Base-by-base conservation (phyloP, 2,113 vertebrate genomes). In the Aythya baeri region DNA sequence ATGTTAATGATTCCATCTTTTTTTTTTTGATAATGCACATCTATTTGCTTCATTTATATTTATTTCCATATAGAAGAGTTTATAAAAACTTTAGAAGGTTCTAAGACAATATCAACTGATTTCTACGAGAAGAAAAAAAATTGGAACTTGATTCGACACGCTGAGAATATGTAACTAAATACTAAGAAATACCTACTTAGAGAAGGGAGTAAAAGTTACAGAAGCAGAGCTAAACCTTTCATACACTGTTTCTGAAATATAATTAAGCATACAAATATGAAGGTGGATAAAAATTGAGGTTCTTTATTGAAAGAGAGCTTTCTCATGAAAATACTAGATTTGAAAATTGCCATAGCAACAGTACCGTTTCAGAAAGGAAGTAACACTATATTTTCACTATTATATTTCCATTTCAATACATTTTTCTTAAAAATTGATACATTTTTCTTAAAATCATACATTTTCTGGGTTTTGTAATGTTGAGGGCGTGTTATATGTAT, bases 271-370 rank as follows among this genome's bases (percentile, higher is more conserved):
- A 82, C 21, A 86, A 61, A 79, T 88, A 93, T 94, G 86, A 95
- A 83, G 54, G 17, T 90, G 62, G 27, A 84, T 89, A 90, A 94
- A 97, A 96, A 83, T 70, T 68, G 36, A 91, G 21, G 15, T 38
- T 93, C n/a, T 95, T 95, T 94, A 54, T 94, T 50, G 49, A 62
- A 86, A 77, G 59, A 78, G 46, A 97, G 46, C n/a, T 91, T 94
- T 92, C 73, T 68, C 27, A 68, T 44, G 70, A 82, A 90, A 96
- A 79, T 49, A 11, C 7, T 52, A 72, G 54, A 76, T 94, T 93
- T 83, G 36, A 92, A 91, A 91, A 96, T 96, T 96, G 54, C 87
- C 88, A 66, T 95, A 76, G 85, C 84, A 97, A 93, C 85, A 66
- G 66, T 88, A 58, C 54, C 57, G 14, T 86, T 94, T 63, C 72